These are phyloP conservation scores for Belonocnema kinseyi DNA, from an alignment of 1,140 invertebrate species.

Conservation along the genomic window DNA sequence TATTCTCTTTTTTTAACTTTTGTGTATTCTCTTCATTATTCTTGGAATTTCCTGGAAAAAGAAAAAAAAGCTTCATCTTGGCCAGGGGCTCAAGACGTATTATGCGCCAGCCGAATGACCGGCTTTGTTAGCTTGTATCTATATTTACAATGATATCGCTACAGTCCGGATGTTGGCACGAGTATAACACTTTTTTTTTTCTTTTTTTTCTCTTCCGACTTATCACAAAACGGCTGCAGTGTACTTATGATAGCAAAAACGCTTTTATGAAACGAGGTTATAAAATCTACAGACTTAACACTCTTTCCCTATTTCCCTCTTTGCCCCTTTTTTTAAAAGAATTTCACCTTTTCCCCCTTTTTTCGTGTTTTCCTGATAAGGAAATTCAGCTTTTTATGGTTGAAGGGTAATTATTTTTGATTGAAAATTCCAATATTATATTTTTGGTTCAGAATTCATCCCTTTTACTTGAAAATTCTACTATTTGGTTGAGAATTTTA, in stretches of 20 bases:
- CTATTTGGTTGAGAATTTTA: too few relatives aligned
- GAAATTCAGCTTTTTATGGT: too few relatives aligned
- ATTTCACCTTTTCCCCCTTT: too few relatives aligned
- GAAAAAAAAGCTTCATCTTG: background rate
- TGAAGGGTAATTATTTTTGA: too few relatives aligned
- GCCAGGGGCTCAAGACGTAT: conserved; percentile 10
- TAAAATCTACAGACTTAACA: too few relatives aligned
- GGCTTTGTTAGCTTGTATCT: conserved; percentile 24
- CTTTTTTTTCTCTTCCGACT: background rate
- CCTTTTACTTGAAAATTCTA: too few relatives aligned
- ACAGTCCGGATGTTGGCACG: conserved; percentile 9
- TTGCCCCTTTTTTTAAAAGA: too few relatives aligned
- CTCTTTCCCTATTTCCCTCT: too few relatives aligned
- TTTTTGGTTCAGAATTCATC: too few relatives aligned
- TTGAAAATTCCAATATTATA: too few relatives aligned
- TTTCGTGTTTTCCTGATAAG: too few relatives aligned
- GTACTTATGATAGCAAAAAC: background rate
- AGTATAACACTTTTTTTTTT: conserved; percentile 5
- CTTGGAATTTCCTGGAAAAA: background rate
- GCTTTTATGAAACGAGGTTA: too few relatives aligned
- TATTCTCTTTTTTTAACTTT: background rate
- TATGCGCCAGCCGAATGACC: conserved; percentile 22
- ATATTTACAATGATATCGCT: conserved; percentile 31
- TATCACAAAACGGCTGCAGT: background rate
- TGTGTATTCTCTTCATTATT: conserved; percentile 15